Evolutionary conservation across 2,888 invertebrate species (phyloP), one percentile per base, ranked within the genome.

Genomic region (Hipparchia sbordonii): DNA sequence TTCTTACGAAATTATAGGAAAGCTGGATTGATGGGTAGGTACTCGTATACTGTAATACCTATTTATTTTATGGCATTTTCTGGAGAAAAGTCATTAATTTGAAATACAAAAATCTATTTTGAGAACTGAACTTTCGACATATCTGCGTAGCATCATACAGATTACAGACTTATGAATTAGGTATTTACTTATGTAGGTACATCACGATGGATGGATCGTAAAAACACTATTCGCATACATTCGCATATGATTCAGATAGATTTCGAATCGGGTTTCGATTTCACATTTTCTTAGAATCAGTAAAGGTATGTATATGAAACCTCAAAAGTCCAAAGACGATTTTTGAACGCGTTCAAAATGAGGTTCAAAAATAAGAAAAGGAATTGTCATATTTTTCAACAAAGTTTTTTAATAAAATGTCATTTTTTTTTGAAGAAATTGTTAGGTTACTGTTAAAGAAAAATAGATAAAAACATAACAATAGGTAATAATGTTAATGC

Each of bases 401-500:
- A 8, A 23, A 57, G n/a, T n/a, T 9, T 23, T 7, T 1, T 48
- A 3, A 48, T 7, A 7, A 46, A 60, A 8, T 68, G 51, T 13
- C 67, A 67, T 10, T 54, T 46, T 10, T 54, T 46, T 8, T 6
- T 33, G 3, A 13, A 33, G 59, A 68, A 60, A 68, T 23, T 23
- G 23, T 23, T 23, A 23, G 23, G 23, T 23, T 23, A 23, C 23
- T 69, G 33, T 52, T 1, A 48, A 69, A n/a, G 33, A 13, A 61
- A 61, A 52, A 51, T 61, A 69, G 59, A 70, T 65, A 68, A 70
- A 68, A 39, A 70, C 13, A 70, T 74, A 86, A n/a, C 23, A 8
- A 48, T 10, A 48, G 6, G 2, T 45, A 5, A 62, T 62, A 63
- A 62, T 60, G 59, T 33, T 46, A 60, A 60, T 88, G 88, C 81